These are phyloP conservation scores for Prionailurus viverrinus DNA, from an alignment of 2,113 vertebrate genomes.

Conservation along the genomic window DNA sequence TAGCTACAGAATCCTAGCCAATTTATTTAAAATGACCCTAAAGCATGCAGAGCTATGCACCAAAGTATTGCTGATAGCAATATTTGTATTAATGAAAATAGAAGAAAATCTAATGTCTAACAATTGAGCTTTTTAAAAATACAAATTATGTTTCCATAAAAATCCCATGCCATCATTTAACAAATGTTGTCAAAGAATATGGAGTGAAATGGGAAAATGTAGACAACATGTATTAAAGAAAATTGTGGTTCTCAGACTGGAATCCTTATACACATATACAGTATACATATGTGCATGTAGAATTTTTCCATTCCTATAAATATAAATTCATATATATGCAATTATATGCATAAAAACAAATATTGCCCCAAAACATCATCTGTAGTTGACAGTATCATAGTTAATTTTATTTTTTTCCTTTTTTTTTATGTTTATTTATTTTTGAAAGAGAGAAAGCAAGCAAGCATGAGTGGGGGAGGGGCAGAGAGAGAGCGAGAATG, in stretches of 20 bases:
- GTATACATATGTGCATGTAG: neutral
- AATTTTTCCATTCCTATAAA: neutral
- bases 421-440: neutral
- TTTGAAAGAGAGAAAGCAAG: too few species aligned
- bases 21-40: conserved; percentile 37
- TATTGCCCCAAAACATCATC: neutral
- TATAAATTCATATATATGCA: neutral
- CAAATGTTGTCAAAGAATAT: conserved; percentile 22
- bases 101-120: conserved; percentile 14
- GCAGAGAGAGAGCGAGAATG: too few species aligned
- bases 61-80: neutral
- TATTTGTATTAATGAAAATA: conserved; percentile 51
- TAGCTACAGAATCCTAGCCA: conserved; percentile 14
- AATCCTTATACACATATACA: neutral
- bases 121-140: neutral
- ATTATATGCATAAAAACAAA: neutral
- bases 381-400: neutral
- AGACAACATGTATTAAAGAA: neutral
- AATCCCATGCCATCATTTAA: neutral
- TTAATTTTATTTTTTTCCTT: neutral
- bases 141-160: conserved; percentile 31
- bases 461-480: too few species aligned
- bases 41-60: neutral
- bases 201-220: neutral
- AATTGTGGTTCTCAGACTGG: neutral